Percentiles rank a stretch among this genome's conserved stretches.
These are phyloP conservation scores for Sula dactylatra DNA, from an alignment of 2,113 vertebrate genomes.

Conservation along the genomic window DNA sequence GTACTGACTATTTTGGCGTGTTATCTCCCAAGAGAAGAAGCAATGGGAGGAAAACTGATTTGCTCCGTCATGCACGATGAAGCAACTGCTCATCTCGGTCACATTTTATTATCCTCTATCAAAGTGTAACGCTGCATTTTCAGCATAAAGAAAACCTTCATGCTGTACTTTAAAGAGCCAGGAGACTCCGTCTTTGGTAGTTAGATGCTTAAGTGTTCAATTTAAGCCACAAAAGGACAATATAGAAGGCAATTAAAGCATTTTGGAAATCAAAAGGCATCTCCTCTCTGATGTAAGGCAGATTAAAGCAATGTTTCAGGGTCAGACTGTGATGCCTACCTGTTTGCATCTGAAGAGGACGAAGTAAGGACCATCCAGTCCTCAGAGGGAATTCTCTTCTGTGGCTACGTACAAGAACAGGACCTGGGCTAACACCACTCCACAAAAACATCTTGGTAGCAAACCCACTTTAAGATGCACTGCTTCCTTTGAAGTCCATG, in stretches of 20 bases:
- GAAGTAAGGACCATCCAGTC: not conserved
- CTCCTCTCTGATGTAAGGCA: not conserved
- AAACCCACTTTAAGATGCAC: not conserved
- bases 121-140: not conserved
- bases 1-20: not conserved
- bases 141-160: conserved; percentile 14
- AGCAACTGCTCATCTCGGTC: conserved; percentile 43
- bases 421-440: not conserved
- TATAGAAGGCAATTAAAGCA: not conserved
- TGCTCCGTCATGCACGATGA: conserved; percentile 29
- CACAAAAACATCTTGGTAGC: not conserved
- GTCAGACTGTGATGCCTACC: not conserved
- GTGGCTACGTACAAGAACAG: not conserved
- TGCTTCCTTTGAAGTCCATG: not conserved
- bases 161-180: not conserved
- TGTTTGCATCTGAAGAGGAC: not conserved
- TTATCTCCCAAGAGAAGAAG: conserved; percentile 39
- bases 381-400: not conserved
- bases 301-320: not conserved
- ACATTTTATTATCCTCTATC: conserved; percentile 22
- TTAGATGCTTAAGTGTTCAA: not conserved
- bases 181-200: not conserved
- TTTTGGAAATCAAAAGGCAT: not conserved
- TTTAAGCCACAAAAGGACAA: not conserved
- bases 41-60: conserved; percentile 48